Base-by-base conservation (phyloP, 2,797 vertebrate species). In the Champsocephalus gunnari region DNA sequence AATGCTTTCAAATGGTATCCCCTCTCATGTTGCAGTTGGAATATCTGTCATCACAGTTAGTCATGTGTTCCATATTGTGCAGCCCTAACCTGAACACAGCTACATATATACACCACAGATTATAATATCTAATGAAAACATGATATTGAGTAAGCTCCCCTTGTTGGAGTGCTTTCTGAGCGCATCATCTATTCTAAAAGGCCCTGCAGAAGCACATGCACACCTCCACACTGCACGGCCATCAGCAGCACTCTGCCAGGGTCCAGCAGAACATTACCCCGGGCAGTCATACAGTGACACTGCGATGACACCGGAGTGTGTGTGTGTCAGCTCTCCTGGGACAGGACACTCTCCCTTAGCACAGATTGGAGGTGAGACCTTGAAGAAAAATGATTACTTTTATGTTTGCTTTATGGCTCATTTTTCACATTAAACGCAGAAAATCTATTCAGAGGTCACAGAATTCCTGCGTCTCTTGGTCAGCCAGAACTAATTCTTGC, bases 371-470 rank as follows among this genome's bases (percentile, higher is more conserved):
- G 92, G 93, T 94, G 85, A 93, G 93, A 93, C 92, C 91, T 92
- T 93, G 92, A 87, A 77, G 90, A 89, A 92, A 95, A 95, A 95
- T 93, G 86, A 93, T 93, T 92, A 94, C 93, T 95, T 95, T 95
- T 95, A 96, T 95, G 93, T 96, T 96, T 95, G 91, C 92, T 95
- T 95, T 95, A 96, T 95, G 93, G 94, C 90, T 95, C 95, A 95
- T 95, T 95, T 95, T 94, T 96, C 94, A 96, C 93, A 93, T 90
- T 92, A 93, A 95, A 94, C 59, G 82, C 90, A 84, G 90, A 89
- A 95, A 96, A 96, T 95, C 95, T 84, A 95, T 95, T 77, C 87
- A 85, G 91, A 88, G 94, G 95, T 95, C 94, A 95, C 74, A 51
- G 82, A 81, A 92, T 89, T 83, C 85, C 84, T 64, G 84, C 90